A percentile compares a stretch with the other conserved stretches of the same genome.
phyloP scores from a whole-genome alignment of 2,888 invertebrate species.

The Tetranychus truncatus region DNA sequence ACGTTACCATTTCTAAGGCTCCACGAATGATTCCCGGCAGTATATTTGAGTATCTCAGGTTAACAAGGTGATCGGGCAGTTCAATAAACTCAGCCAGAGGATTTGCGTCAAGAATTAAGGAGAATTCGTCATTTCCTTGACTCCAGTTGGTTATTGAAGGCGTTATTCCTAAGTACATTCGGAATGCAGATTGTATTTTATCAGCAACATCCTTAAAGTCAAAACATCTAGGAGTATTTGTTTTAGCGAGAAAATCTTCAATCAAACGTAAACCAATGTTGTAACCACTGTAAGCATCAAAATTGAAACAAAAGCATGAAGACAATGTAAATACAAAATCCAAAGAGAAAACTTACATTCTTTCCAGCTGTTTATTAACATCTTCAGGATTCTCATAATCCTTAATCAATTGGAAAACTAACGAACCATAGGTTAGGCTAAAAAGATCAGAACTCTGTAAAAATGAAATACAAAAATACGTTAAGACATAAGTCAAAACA shows the following conservation, averaged over 20 bases:
- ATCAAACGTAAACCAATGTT: constrained; percentile 94
- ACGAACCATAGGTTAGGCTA: constrained; percentile 88
- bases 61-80: constrained; percentile 57
- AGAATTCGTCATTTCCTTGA: constrained; percentile 84
- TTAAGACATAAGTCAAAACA: background rate
- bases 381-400: constrained; percentile 92
- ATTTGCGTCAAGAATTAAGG: constrained; percentile 78
- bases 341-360: constrained; percentile 39
- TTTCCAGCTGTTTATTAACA: constrained; percentile 85
- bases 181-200: constrained; percentile 47
- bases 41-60: constrained; percentile 74
- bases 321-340: background rate
- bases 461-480: background rate
- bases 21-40: constrained; percentile 70
- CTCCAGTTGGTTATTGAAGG: constrained; percentile 90
- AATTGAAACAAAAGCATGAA: background rate
- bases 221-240: constrained; percentile 66
- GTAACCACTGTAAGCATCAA: constrained; percentile 48
- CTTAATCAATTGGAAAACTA: constrained; percentile 88
- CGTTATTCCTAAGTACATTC: constrained; percentile 71
- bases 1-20: constrained; percentile 87
- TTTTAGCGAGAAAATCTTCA: constrained; percentile 88
- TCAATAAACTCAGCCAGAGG: constrained; percentile 94
- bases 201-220: constrained; percentile 95
- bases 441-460: constrained; percentile 40